A percentile compares a stretch with the other conserved stretches of the same genome.
These are phyloP conservation scores for Neolamprologus devosi DNA, from an alignment of 2,113 vertebrate species.

Conservation along the genomic window DNA sequence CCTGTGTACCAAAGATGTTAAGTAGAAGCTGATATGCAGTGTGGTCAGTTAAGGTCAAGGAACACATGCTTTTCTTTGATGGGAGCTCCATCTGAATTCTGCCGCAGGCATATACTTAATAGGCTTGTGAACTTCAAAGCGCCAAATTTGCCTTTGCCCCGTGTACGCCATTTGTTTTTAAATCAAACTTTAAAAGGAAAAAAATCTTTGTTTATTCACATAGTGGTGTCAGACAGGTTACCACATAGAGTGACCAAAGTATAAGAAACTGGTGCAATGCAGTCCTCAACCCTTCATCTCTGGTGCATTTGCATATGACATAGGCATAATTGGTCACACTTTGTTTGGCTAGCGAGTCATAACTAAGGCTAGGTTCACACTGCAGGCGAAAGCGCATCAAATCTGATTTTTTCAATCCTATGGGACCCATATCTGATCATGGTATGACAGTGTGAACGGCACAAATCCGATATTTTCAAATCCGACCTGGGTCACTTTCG, in stretches of 20 bases:
- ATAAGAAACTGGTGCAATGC: conserved; percentile 15
- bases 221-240: background rate
- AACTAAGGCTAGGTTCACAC: too few relatives aligned
- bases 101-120: conserved; percentile 28
- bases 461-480: too few relatives aligned
- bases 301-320: background rate
- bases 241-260: background rate
- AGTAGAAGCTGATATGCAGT: background rate
- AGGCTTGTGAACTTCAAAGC: conserved; percentile 47
- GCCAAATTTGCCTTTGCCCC: conserved; percentile 15
- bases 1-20: background rate
- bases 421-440: too few relatives aligned
- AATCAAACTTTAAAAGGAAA: conserved; percentile 8
- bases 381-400: too few relatives aligned
- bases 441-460: too few relatives aligned
- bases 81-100: conserved; percentile 2
- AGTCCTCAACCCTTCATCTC: background rate
- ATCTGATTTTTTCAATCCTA: rapidly evolving
- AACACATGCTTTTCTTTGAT: conserved; percentile 32
- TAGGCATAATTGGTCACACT: background rate
- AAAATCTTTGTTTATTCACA: background rate
- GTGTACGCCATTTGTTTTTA: conserved; percentile 11
- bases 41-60: conserved; percentile 26
- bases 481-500: too few relatives aligned
- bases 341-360: background rate